phyloP scores from a whole-genome alignment of 2,888 invertebrate genomes.

The Aleiodes alternator region DNA sequence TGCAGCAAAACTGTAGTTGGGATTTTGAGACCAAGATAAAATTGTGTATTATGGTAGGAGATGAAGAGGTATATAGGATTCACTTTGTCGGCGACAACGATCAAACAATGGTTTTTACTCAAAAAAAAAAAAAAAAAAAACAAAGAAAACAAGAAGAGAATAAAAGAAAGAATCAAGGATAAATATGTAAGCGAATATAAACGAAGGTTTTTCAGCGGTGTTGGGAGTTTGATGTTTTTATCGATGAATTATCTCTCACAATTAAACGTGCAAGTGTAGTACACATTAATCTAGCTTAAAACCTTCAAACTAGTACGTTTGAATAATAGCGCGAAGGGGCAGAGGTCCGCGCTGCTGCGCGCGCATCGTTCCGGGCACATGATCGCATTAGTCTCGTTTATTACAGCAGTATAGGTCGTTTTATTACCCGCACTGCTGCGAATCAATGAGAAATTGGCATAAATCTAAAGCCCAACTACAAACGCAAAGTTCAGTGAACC shows the following conservation, averaged over 20 bases:
- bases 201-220: background rate
- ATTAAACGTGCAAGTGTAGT: background rate
- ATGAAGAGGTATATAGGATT: conserved; percentile 25
- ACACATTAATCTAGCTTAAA: too few relatives aligned
- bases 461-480: background rate
- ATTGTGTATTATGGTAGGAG: conserved; percentile 14
- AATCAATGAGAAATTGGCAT: conserved; percentile 2
- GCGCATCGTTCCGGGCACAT: too few relatives aligned
- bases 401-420: too few relatives aligned
- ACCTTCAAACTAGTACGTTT: too few relatives aligned
- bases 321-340: too few relatives aligned
- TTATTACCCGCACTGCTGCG: background rate
- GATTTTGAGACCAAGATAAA: conserved; percentile 19
- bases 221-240: conserved; percentile 5
- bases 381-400: too few relatives aligned
- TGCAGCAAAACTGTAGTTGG: background rate
- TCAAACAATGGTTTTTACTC: conserved; percentile 36
- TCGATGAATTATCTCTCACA: background rate
- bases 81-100: conserved; percentile 33
- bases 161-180: background rate
- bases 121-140: background rate
- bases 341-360: too few relatives aligned
- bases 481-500: conserved; percentile 24
- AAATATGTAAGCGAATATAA: conserved; percentile 9
- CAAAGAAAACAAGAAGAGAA: background rate